Conservation (phyloP, 2,888 invertebrate species). For the Sicus ferrugineus region DNA sequence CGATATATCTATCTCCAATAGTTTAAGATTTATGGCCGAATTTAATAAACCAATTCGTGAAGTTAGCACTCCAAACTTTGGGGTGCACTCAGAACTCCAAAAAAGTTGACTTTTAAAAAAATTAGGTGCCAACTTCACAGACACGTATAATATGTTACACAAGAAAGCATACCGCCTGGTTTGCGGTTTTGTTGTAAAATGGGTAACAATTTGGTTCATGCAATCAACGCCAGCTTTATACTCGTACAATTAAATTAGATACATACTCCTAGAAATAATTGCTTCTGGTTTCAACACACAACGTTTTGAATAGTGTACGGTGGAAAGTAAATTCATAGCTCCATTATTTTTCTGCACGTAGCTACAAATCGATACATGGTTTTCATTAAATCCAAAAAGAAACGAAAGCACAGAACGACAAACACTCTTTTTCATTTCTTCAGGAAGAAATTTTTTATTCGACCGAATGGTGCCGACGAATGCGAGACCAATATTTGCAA, state of each 20-base stretch:
- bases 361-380: too few relatives aligned
- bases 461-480: constrained; percentile 37
- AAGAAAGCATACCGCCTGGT: constrained; percentile 38
- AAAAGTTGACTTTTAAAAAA: too few relatives aligned
- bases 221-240: constrained; percentile 35
- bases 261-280: constrained; percentile 39
- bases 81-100: too few relatives aligned
- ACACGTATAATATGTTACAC: constrained; percentile 38
- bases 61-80: too few relatives aligned
- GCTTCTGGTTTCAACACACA: constrained; percentile 39
- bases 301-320: constrained; percentile 35
- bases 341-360: constrained; percentile 38
- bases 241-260: too few relatives aligned
- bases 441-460: constrained; percentile 36
- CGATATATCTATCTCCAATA: too few relatives aligned
- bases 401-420: constrained; percentile 32
- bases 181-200: constrained; percentile 36
- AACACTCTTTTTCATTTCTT: constrained; percentile 35
- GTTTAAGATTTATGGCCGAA: too few relatives aligned
- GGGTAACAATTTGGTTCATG: constrained; percentile 37
- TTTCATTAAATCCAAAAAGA: constrained; percentile 37
- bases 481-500: constrained; percentile 32
- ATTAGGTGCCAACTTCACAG: constrained; percentile 30
- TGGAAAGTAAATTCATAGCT: constrained; percentile 37
- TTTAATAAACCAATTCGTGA: too few relatives aligned